phyloP scores from a whole-genome alignment of 2,888 invertebrate species.

The Zhengitettix transpicula region DNA sequence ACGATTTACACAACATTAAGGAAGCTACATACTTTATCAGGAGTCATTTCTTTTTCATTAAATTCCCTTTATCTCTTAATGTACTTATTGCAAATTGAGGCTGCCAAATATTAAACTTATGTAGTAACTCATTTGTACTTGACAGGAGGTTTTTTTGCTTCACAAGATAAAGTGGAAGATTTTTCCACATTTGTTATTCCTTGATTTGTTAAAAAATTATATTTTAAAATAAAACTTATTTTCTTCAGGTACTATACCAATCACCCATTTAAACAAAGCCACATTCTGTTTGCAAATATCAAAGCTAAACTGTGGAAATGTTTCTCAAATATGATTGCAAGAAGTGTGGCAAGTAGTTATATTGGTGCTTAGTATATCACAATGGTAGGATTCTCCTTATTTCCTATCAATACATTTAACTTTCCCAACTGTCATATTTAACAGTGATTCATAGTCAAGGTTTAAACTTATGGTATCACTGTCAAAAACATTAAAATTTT shows the following conservation, averaged over 20 bases:
- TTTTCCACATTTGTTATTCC: no score
- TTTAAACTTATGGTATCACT: no score
- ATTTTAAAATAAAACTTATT: slow-evolving; percentile 3
- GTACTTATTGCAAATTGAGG: slow-evolving; percentile 9
- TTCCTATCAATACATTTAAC: not conserved
- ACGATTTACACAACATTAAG: no score
- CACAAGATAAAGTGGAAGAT: no score
- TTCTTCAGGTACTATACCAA: slow-evolving; percentile 13
- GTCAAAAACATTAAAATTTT: no score
- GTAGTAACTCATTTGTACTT: slow-evolving; percentile 9
- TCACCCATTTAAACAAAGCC: slow-evolving; percentile 10
- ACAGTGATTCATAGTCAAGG: no score
- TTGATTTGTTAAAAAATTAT: no score
- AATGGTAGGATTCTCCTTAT: slow-evolving; percentile 2
- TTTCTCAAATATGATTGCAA: not conserved
- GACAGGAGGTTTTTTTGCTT: slow-evolving; percentile 3
- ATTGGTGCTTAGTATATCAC: slow-evolving; percentile 8
- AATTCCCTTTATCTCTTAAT: not conserved
- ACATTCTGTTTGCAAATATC: slow-evolving; percentile 2
- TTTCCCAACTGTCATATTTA: not conserved
- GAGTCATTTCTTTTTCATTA: no score
- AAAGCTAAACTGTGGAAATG: not conserved
- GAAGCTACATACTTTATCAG: no score
- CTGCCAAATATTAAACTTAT: slow-evolving; percentile 8
- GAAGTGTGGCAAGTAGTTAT: not conserved